A percentile compares a stretch with the other conserved stretches of the same genome.
phyloP scores from a whole-genome alignment of 2,888 invertebrate species.

The Apeira syringaria region DNA sequence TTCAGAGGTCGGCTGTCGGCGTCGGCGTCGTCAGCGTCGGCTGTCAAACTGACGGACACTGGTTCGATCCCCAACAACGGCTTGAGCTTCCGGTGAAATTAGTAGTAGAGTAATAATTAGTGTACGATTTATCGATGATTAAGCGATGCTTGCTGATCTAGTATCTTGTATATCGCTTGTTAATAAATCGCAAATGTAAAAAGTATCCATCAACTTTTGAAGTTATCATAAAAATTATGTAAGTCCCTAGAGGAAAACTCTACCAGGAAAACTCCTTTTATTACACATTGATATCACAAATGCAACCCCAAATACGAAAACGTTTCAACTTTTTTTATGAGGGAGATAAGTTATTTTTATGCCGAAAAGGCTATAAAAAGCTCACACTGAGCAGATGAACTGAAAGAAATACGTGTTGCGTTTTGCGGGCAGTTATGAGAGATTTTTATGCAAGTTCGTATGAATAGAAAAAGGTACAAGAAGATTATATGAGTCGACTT shows the following conservation, averaged over 20 bases:
- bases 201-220: no score
- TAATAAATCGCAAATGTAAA: no score
- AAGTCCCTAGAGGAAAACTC: constrained; percentile 1
- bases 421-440: constrained; percentile 21
- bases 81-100: no score
- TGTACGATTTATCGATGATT: no score
- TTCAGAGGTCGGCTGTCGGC: no score
- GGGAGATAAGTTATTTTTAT: constrained; percentile 30
- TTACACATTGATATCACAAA: constrained; percentile 14
- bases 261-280: constrained; percentile 12
- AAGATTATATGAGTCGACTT: constrained; percentile 24
- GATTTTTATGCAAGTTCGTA: constrained; percentile 12
- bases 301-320: constrained; percentile 20
- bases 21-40: no score
- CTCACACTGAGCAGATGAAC: constrained; percentile 27
- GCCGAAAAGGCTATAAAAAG: constrained; percentile 22
- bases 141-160: no score
- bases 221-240: background rate
- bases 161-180: no score
- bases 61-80: no score
- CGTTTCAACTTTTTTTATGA: constrained; percentile 27
- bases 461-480: constrained; percentile 25
- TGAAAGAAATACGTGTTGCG: constrained; percentile 31
- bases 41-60: no score
- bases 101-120: no score